Conservation (phyloP, 2,888 invertebrate genomes). For the Leptarthrus brevirostris region DNA sequence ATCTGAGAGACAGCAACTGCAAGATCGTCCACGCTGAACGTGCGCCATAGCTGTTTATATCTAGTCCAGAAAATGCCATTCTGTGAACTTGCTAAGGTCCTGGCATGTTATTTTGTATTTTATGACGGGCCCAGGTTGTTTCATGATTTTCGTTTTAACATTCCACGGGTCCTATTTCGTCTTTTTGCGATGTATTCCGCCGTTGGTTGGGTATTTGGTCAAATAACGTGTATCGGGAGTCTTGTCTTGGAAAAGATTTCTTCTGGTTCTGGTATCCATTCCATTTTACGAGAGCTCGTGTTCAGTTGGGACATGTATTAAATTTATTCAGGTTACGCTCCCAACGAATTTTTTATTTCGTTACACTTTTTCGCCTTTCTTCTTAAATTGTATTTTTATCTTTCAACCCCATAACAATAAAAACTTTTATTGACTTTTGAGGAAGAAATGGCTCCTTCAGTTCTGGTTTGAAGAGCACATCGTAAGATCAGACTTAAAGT, state of each 20-base stretch:
- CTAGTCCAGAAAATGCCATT: slow-evolving; percentile 44
- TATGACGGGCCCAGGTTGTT: slow-evolving; percentile 36
- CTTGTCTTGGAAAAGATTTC: not conserved
- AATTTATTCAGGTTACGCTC: slow-evolving; percentile 42
- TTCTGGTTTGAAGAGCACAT: too few relatives aligned
- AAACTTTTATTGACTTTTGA: slow-evolving; percentile 27
- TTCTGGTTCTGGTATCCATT: slow-evolving; percentile 7
- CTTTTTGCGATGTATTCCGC: not conserved
- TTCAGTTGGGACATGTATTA: slow-evolving; percentile 25
- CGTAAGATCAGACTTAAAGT: too few relatives aligned
- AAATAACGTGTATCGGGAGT: not conserved
- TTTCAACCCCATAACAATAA: not conserved
- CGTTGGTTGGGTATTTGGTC: slow-evolving; percentile 37
- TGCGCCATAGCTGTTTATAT: slow-evolving; percentile 23
- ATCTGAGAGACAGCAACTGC: slow-evolving; percentile 29
- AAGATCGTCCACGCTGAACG: slow-evolving; percentile 20
- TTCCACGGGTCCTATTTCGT: slow-evolving; percentile 32
- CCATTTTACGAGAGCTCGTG: slow-evolving; percentile 39
- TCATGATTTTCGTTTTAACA: slow-evolving; percentile 45
- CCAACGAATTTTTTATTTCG: slow-evolving; percentile 11
- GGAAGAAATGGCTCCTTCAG: not conserved
- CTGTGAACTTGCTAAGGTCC: slow-evolving; percentile 39
- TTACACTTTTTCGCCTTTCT: not conserved
- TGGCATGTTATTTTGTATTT: slow-evolving; percentile 47
- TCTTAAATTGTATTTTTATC: not conserved